Conservation (phyloP, 2,113 vertebrate genomes). For the Rhombomys opimus region DNA sequence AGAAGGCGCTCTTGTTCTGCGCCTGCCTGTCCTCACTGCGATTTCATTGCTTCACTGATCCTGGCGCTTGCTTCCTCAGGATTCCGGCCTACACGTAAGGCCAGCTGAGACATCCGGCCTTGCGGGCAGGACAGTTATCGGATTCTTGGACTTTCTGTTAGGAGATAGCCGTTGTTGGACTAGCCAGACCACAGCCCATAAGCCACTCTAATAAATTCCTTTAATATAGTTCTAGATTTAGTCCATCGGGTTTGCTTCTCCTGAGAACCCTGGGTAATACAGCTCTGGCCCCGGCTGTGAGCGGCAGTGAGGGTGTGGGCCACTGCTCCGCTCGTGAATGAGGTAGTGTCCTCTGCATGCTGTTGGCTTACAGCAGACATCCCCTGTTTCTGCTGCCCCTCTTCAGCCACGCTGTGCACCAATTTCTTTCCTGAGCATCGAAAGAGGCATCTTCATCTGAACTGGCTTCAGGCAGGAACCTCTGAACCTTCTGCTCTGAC, state of each 20-base stretch:
- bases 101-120: not conserved
- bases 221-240: not conserved
- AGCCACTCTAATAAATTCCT: not conserved
- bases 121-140: too few species aligned
- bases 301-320: not conserved
- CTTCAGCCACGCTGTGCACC: not conserved
- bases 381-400: not conserved
- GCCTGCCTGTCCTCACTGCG: not conserved
- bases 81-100: not conserved
- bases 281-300: not conserved
- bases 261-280: not conserved
- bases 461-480: not conserved
- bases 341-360: too few species aligned
- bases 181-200: too few species aligned
- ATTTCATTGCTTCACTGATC: not conserved
- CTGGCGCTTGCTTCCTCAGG: not conserved
- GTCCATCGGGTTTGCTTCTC: not conserved
- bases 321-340: not conserved
- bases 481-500: not conserved
- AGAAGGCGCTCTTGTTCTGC: not conserved
- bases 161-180: not conserved
- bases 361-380: not conserved
- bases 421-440: not conserved
- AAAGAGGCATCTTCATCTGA: not conserved
- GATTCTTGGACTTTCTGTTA: not conserved